phyloP scores from a whole-genome alignment of 2,113 vertebrate species.

The Maccullochella peelii region DNA sequence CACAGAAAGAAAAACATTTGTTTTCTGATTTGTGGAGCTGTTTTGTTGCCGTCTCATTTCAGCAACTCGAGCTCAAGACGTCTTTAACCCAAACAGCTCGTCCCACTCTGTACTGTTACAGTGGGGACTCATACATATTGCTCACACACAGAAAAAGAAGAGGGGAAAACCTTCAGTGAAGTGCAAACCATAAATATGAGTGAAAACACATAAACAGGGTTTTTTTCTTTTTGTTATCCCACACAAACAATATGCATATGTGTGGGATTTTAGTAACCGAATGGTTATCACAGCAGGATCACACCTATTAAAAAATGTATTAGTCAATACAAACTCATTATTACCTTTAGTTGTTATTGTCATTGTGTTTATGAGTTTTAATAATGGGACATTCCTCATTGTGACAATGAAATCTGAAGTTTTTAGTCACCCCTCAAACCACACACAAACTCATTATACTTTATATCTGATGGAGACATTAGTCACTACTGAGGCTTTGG shows the following conservation, averaged over 20 bases:
- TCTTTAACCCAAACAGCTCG: background rate
- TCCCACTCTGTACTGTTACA: background rate
- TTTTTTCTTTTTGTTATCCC: background rate
- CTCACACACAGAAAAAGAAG: background rate
- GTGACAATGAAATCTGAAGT: background rate
- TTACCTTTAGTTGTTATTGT: background rate
- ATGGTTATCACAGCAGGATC: background rate
- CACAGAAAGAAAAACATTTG: constrained; percentile 22
- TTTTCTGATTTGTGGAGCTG: background rate
- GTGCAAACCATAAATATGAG: background rate
- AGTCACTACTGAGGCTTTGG: background rate
- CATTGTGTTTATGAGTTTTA: background rate
- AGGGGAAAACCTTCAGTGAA: background rate
- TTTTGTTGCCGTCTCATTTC: background rate
- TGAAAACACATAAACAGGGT: background rate
- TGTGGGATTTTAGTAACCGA: constrained; percentile 9
- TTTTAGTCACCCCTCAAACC: background rate
- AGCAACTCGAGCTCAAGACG: background rate
- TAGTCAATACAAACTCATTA: background rate
- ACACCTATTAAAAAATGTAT: background rate
- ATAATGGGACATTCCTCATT: background rate
- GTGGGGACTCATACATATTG: background rate
- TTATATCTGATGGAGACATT: constrained; percentile 13
- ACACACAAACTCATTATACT: background rate
- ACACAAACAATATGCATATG: background rate